A percentile compares a stretch with the other conserved stretches of the same genome.
Conservation (phyloP, 2,797 vertebrate species). For the Anguilla pacifica region DNA sequence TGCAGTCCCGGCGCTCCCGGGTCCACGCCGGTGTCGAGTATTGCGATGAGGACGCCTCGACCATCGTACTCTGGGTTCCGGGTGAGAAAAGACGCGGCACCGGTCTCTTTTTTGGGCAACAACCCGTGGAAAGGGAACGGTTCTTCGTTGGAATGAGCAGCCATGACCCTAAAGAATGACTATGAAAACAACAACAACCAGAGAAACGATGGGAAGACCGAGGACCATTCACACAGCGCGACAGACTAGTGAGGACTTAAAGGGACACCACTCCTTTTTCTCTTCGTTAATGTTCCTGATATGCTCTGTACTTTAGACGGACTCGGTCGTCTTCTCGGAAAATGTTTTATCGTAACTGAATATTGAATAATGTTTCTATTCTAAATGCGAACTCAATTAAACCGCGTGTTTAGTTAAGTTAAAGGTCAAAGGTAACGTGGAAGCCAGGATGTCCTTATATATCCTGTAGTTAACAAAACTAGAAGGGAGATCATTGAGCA, state of each 20-base stretch:
- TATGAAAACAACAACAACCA: conserved; percentile 70
- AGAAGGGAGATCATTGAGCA: background rate
- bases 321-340: background rate
- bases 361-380: background rate
- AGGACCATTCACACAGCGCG: conserved; percentile 34
- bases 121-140: conserved; percentile 94
- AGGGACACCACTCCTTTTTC: conserved; percentile 56
- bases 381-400: background rate
- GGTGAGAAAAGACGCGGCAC: conserved; percentile 85
- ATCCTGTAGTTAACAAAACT: background rate
- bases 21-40: conserved; percentile 95
- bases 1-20: conserved; percentile 97
- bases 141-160: conserved; percentile 83
- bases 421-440: background rate
- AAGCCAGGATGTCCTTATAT: background rate
- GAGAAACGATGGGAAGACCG: conserved; percentile 42
- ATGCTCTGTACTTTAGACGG: background rate
- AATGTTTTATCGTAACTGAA: background rate
- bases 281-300: background rate
- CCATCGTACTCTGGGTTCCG: conserved; percentile 93
- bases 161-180: conserved; percentile 77
- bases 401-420: background rate
- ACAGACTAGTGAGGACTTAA: conserved; percentile 55
- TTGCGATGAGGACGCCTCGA: conserved; percentile 87
- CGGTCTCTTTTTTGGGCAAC: conserved; percentile 96